A percentile compares a stretch with the other conserved stretches of the same genome.
phyloP scores from a whole-genome alignment of 2,888 invertebrate genomes.

The Cryptocephalus primarius region DNA sequence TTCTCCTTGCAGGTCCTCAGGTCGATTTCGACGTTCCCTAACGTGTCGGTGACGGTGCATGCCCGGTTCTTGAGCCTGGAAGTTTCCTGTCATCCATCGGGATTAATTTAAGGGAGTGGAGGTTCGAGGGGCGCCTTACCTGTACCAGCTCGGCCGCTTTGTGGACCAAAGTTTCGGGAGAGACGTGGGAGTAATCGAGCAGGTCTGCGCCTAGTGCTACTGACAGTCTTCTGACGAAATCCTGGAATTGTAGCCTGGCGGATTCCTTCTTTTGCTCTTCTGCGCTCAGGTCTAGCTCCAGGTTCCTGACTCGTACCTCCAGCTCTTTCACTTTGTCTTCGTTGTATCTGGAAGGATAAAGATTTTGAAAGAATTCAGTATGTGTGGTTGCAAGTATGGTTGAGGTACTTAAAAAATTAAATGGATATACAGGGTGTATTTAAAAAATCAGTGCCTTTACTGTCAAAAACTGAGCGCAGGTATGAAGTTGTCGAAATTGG shows the following conservation, averaged over 20 bases:
- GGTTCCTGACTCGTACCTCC: conserved; percentile 58
- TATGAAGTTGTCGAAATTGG: no score
- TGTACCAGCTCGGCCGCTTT: conserved; percentile 70
- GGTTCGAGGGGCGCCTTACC: conserved; percentile 29
- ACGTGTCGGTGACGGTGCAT: conserved; percentile 46
- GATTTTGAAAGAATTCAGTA: background rate
- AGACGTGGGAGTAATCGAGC: conserved; percentile 53
- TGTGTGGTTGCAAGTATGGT: background rate
- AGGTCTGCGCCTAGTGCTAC: conserved; percentile 61
- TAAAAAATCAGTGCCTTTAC: no score
- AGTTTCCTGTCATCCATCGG: conserved; percentile 27
- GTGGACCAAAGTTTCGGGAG: conserved; percentile 62
- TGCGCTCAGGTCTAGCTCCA: conserved; percentile 60
- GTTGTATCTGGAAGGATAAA: conserved; percentile 35
- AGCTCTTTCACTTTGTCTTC: conserved; percentile 70
- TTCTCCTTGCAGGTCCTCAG: conserved; percentile 54
- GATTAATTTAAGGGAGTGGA: background rate
- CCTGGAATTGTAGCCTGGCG: conserved; percentile 52
- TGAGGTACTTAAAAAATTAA: background rate
- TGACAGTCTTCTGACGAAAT: conserved; percentile 60
- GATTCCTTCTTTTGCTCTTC: conserved; percentile 70
- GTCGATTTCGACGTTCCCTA: conserved; percentile 53
- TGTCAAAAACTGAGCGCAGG: no score
- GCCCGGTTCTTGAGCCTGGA: conserved; percentile 35
- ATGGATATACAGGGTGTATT: no score